phyloP scores from a whole-genome alignment of 2,113 vertebrate species.

The Buteo buteo region DNA sequence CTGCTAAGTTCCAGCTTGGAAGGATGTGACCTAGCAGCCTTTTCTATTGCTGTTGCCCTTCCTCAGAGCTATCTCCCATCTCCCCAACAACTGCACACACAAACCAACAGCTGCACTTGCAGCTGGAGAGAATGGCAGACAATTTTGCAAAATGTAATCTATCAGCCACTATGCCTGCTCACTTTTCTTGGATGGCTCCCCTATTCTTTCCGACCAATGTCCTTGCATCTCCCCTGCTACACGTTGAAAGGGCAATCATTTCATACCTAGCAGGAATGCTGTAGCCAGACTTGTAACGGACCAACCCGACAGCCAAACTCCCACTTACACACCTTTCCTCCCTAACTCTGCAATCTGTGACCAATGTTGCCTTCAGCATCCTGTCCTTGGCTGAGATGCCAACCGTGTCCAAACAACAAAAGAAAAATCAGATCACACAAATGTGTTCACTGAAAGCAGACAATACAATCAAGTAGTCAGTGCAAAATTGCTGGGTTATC shows the following conservation, averaged over 20 bases:
- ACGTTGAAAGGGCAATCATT: neutral
- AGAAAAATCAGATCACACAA: neutral
- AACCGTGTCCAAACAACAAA: neutral
- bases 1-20: neutral
- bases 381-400: neutral
- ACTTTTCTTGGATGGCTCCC: neutral
- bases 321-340: neutral
- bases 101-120: neutral
- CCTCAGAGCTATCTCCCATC: neutral
- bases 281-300: neutral
- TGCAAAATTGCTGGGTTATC: neutral
- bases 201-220: neutral
- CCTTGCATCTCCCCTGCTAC: rapidly evolving
- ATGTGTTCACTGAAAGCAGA: neutral
- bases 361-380: neutral
- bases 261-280: neutral
- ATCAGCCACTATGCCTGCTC: neutral
- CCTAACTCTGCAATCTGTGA: neutral
- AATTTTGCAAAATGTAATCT: neutral
- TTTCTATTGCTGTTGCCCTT: neutral
- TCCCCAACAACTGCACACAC: neutral
- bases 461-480: neutral
- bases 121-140: rapidly evolving
- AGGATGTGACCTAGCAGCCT: neutral
- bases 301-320: neutral